A percentile compares a stretch with the other conserved stretches of the same genome.
Conservation (phyloP, 2,113 vertebrate species). For the Nansenia antarctica region DNA sequence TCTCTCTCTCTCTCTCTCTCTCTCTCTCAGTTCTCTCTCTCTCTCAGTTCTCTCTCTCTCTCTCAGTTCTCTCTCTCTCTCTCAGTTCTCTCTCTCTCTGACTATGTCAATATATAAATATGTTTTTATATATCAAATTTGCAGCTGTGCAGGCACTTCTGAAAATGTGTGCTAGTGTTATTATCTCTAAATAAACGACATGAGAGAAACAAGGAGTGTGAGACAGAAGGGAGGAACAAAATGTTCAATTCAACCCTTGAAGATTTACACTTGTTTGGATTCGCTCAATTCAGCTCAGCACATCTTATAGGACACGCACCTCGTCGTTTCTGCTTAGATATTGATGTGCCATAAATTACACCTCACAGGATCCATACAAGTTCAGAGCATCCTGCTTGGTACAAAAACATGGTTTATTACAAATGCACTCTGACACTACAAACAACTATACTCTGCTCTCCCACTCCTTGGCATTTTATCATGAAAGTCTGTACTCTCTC, state of each 20-base stretch:
- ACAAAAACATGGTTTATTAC: constrained; percentile 33
- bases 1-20: too few species aligned
- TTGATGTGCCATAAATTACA: constrained; percentile 61
- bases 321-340: constrained; percentile 42
- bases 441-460: constrained; percentile 36
- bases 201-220: constrained; percentile 33
- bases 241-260: constrained; percentile 35
- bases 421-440: constrained; percentile 51
- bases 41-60: too few species aligned
- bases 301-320: not conserved
- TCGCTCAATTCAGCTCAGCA: not conserved
- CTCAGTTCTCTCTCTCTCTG: too few species aligned
- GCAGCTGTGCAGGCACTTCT: constrained; percentile 38
- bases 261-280: constrained; percentile 42
- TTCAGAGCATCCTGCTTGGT: constrained; percentile 55
- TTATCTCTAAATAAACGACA: constrained; percentile 29
- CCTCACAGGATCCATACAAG: constrained; percentile 46
- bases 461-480: constrained; percentile 20
- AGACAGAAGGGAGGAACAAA: constrained; percentile 44
- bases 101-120: too few species aligned
- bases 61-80: too few species aligned
- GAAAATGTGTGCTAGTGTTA: constrained; percentile 18
- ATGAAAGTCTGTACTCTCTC: constrained; percentile 28
- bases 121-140: too few species aligned
- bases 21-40: too few species aligned